Evolutionary conservation across 2,888 invertebrate species (phyloP).

Genomic region (Acleris emargana): DNA sequence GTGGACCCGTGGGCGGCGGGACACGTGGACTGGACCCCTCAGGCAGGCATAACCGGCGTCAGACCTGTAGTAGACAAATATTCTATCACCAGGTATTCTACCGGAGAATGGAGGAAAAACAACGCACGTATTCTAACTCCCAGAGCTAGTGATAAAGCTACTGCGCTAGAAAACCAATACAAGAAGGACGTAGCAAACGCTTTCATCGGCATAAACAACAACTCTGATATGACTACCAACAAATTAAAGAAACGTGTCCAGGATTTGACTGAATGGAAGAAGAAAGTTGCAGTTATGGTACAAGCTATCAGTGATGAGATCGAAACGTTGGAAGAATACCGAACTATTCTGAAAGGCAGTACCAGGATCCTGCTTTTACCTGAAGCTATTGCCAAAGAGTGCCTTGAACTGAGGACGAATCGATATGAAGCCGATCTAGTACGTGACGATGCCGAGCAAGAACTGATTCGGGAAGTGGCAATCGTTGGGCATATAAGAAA

Average conservation of each 20-base stretch:
- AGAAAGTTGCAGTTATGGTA: constrained; percentile 85
- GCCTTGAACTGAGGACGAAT: constrained; percentile 87
- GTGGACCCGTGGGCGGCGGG: constrained; percentile 90
- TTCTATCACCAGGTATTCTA: constrained; percentile 88
- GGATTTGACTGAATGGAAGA: constrained; percentile 86
- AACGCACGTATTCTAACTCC: constrained; percentile 79
- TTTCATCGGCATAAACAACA: constrained; percentile 81
- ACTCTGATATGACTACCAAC: constrained; percentile 74
- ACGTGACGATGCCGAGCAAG: constrained; percentile 91
- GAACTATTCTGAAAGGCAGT: constrained; percentile 86
- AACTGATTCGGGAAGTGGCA: constrained; percentile 89
- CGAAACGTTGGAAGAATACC: constrained; percentile 84
- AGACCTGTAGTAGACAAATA: constrained; percentile 91
- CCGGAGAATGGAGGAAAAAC: constrained; percentile 88
- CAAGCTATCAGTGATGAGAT: constrained; percentile 87
- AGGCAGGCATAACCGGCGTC: constrained; percentile 88
- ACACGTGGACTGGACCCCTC: constrained; percentile 88
- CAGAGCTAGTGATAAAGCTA: constrained; percentile 63
- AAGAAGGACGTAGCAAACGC: constrained; percentile 76
- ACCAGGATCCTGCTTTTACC: constrained; percentile 87
- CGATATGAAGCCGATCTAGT: constrained; percentile 90
- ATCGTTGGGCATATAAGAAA: constrained; percentile 88
- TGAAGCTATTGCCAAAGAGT: constrained; percentile 88
- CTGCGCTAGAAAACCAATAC: constrained; percentile 51
- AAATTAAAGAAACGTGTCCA: constrained; percentile 58